Evolutionary conservation across 2,113 vertebrate genomes (phyloP), one percentile per base, ranked within the genome.

Genomic region (Varanus komodoensis): DNA sequence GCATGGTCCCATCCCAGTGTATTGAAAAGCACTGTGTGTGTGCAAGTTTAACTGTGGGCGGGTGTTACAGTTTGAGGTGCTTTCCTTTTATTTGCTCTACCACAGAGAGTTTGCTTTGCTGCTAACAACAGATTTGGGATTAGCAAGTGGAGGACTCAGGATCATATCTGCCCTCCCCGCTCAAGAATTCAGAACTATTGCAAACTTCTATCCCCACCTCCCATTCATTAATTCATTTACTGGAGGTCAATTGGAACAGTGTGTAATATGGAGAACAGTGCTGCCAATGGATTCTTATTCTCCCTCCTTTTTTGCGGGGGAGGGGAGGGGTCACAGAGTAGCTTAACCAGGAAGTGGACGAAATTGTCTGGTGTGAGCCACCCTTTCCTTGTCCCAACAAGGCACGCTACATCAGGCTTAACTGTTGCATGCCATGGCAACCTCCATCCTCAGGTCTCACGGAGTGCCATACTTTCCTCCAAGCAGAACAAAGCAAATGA

Each of bases 91-190:
- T 17, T 0, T 79, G 87, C 69, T 77, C 38, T 90, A 86, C 92
- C 80, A 52, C 68, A 80, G 86, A 61, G 9, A 27, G 19, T 85
- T 77, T 89, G 87, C 91, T 25, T 82, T 87, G 91, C 90, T 89
- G 82, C 88, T 95, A 78, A 88, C 88, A 93, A 89, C 0, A 0
- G 78, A 80, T 52, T 48, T 48, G 8, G 64, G 61, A 50, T 50
- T 32, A 67, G 25, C 86, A 50, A 87, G 1, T 64, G 75, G n/a
- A 77, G 6, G 12, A 5, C 23, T 48, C 84, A 15, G 52, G 34
- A 21, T n/a, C 52, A 57, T 75, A 57, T 86, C 71, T 61, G 8
- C 38, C 9, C 71, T 11, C 0, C 69, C 14, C 38, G 38, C 3
- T 44, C 38, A n/a, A 57, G 73, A 77, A 61, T 15, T 73, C 52